Evolutionary conservation across 2,888 invertebrate genomes (phyloP).

Genomic region (Schrankia costaestrigalis): DNA sequence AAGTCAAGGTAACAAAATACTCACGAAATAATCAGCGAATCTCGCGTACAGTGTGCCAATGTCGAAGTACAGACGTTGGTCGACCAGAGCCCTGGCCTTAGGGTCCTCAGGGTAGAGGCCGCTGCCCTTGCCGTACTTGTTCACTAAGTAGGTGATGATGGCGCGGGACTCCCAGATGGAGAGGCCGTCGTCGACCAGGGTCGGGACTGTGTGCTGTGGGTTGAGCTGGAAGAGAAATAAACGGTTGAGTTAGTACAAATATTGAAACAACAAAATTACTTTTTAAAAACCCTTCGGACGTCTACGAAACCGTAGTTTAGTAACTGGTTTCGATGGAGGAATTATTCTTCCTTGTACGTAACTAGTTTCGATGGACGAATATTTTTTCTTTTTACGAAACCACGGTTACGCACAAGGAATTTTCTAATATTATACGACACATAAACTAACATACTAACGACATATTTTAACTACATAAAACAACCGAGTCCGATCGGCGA

Average conservation of each 20-base stretch:
- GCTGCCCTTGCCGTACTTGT: slow-evolving; percentile 90
- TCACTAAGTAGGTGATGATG: slow-evolving; percentile 89
- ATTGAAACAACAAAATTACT: background rate
- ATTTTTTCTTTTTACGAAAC: too few species aligned
- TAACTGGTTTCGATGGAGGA: too few species aligned
- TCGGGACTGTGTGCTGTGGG: slow-evolving; percentile 92
- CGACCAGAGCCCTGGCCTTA: slow-evolving; percentile 87
- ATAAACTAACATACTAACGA: too few species aligned
- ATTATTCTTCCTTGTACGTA: too few species aligned
- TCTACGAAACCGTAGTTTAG: too few species aligned
- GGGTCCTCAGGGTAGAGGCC: slow-evolving; percentile 89
- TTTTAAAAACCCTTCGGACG: too few species aligned
- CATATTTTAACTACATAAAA: too few species aligned
- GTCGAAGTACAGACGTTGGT: slow-evolving; percentile 90
- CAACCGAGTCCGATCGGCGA: too few species aligned
- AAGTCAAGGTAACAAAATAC: slow-evolving; percentile 42
- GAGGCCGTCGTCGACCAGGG: slow-evolving; percentile 90
- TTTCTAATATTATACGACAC: too few species aligned
- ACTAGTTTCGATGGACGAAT: too few species aligned
- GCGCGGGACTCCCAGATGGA: slow-evolving; percentile 92
- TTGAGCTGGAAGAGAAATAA: slow-evolving; percentile 84
- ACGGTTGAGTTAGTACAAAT: background rate
- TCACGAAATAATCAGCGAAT: slow-evolving; percentile 86
- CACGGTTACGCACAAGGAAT: too few species aligned
- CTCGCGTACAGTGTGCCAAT: slow-evolving; percentile 86